Base-by-base conservation (phyloP, 2,888 invertebrate genomes). In the Ametastegia equiseti region DNA sequence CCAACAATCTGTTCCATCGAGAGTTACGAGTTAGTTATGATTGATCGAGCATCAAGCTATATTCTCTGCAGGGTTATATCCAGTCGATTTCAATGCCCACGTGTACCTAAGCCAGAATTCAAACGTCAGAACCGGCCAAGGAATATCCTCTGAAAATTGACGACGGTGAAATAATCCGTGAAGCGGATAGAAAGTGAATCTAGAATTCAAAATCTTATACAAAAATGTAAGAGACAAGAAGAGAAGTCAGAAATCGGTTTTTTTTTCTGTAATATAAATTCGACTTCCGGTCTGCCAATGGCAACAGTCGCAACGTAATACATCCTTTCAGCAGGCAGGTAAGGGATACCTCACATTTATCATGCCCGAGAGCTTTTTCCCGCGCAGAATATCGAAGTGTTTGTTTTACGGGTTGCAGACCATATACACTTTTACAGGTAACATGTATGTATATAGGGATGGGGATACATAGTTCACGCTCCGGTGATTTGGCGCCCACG, bases 391-490 rank as follows among this genome's bases (percentile, higher is more conserved):
- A n/a, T 30, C 15, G 47, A 71, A 30, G 45, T 47, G 47, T 30
- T 27, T 27, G 71, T 71, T 71, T 71, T 71, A 71, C 71, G 71
- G 23, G 71, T 3, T 45, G 45, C n/a, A 67, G 65, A 45, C 4
- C 7, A 30, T n/a, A n/a, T n/a, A n/a, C n/a, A n/a, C n/a, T n/a
- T n/a, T n/a, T 30, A 27, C 54, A 39, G 67, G 36, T 39, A 60
- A 23, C 6, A 15, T 54, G 54, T 60, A 67, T 11, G 45, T 7
- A 15, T 65, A 33, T 6, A 9, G 69, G 27, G 23, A 45, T n/a
- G 47, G 71, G 71, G 71, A 71, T 47, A 71, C 47, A 47, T 71
- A 71, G 71, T 71, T 71, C 30, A 71, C 71, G 71, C 71, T 71
- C 71, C 71, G 71, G 27, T 47, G 71, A 15, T 45, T 71, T 71